These are phyloP conservation scores for Notocelia uddmanniana DNA, from an alignment of 2,888 invertebrate species.

Conservation along the genomic window DNA sequence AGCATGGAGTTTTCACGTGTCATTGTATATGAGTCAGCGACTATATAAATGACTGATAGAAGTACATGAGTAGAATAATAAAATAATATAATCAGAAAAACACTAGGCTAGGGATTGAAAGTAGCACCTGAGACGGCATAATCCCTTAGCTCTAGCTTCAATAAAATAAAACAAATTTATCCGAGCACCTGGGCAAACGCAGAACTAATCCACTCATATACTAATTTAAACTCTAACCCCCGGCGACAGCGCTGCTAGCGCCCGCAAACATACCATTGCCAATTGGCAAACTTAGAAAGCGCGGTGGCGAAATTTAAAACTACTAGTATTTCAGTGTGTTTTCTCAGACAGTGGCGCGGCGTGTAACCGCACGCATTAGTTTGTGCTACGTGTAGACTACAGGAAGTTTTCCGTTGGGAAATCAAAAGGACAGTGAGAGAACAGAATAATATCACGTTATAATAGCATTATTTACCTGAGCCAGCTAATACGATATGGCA, in stretches of 20 bases:
- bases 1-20: too few species aligned
- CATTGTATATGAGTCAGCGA: too few species aligned
- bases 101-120: background rate
- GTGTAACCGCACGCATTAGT: background rate
- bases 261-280: constrained; percentile 14
- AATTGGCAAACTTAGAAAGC: constrained; percentile 15
- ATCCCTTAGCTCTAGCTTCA: constrained; percentile 3
- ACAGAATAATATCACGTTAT: constrained; percentile 30
- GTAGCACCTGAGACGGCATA: constrained; percentile 19
- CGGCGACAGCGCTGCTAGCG: background rate
- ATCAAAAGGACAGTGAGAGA: constrained; percentile 32
- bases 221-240: background rate
- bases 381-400: constrained; percentile 28
- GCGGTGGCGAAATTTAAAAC: constrained; percentile 8
- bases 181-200: background rate
- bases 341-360: constrained; percentile 11
- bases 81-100: background rate
- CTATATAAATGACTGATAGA: too few species aligned
- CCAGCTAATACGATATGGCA: constrained; percentile 14
- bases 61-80: too few species aligned
- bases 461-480: constrained; percentile 32
- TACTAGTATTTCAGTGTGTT: background rate
- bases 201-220: background rate
- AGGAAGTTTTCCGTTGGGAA: constrained; percentile 33
- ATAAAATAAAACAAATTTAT: constrained; percentile 15